Evolutionary conservation across 2,888 invertebrate species (phyloP).

Genomic region (Luffia ferchaultella): DNA sequence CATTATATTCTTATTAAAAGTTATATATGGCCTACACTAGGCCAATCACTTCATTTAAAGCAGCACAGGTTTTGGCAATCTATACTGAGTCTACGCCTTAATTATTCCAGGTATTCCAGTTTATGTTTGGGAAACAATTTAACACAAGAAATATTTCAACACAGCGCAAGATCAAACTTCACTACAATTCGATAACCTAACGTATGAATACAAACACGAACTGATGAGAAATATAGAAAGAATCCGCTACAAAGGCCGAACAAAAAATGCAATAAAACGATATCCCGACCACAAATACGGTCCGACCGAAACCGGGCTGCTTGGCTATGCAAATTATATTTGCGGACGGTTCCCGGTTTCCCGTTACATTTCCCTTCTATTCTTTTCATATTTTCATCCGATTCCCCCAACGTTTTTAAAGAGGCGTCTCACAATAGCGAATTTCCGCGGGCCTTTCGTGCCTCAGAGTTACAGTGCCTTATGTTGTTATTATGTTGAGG

Average conservation of each 20-base stretch:
- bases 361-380: slow-evolving; percentile 18
- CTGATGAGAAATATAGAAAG: slow-evolving; percentile 55
- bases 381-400: slow-evolving; percentile 67
- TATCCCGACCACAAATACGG: slow-evolving; percentile 20
- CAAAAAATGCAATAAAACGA: slow-evolving; percentile 59
- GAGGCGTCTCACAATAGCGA: slow-evolving; percentile 56
- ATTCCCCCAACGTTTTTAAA: slow-evolving; percentile 47
- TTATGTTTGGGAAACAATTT: too few species aligned
- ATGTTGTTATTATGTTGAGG: slow-evolving; percentile 56
- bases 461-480: slow-evolving; percentile 53
- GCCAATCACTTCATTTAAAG: too few species aligned
- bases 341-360: slow-evolving; percentile 46
- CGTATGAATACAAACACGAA: too few species aligned
- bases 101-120: too few species aligned
- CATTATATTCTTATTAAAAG: too few species aligned
- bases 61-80: too few species aligned
- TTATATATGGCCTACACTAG: too few species aligned
- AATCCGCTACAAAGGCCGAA: slow-evolving; percentile 61
- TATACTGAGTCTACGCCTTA: too few species aligned
- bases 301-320: slow-evolving; percentile 57
- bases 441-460: slow-evolving; percentile 58
- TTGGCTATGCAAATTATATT: slow-evolving; percentile 69
- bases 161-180: too few species aligned
- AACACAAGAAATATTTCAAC: too few species aligned
- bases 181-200: too few species aligned